phyloP scores from a whole-genome alignment of 1,140 invertebrate genomes.

The Leptopilina boulardi region DNA sequence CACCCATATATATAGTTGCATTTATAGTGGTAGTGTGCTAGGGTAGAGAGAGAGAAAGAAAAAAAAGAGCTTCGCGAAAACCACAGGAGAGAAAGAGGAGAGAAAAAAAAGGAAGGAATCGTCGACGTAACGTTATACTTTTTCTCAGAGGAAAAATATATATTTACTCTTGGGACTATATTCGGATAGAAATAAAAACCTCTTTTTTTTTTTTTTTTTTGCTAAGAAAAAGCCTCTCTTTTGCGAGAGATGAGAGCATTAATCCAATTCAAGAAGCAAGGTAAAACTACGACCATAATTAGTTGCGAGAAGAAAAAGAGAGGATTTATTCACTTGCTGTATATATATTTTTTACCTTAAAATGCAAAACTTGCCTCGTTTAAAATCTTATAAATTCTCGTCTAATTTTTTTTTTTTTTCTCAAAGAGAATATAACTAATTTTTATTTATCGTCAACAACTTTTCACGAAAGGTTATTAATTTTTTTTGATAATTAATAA shows the following conservation, averaged over 20 bases:
- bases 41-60: neutral
- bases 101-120: neutral
- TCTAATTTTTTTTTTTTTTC: too few relatives aligned
- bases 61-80: slow-evolving; percentile 4
- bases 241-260: neutral
- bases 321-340: neutral
- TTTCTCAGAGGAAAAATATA: neutral
- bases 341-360: neutral
- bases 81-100: neutral
- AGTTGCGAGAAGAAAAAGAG: neutral
- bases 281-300: slow-evolving; percentile 12
- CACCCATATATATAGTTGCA: slow-evolving; percentile 5
- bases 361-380: neutral
- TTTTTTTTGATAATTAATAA: too few relatives aligned
- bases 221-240: slow-evolving; percentile 8
- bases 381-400: neutral
- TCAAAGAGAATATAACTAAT: too few relatives aligned
- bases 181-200: slow-evolving; percentile 5
- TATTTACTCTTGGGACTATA: neutral
- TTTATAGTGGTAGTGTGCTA: neutral
- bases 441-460: neutral
- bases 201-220: neutral
- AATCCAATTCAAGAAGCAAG: slow-evolving; percentile 29
- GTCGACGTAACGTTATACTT: neutral
- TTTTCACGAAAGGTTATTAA: too few relatives aligned